A percentile compares a stretch with the other conserved stretches of the same genome.
Conservation (phyloP, 2,888 invertebrate genomes). For the Cephus pygmeus region DNA sequence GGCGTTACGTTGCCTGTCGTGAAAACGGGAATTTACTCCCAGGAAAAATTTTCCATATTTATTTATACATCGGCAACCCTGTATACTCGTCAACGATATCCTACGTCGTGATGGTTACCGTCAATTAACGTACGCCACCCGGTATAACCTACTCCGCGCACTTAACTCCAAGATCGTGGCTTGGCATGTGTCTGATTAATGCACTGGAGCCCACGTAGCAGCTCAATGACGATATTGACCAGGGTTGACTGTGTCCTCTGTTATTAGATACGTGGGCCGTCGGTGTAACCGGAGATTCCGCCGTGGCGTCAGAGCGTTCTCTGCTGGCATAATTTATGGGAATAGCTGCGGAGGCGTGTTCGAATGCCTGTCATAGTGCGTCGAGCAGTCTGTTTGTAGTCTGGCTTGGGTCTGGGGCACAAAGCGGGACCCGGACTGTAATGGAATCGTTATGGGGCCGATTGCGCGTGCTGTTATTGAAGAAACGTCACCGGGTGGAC, state of each 20-base stretch:
- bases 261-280: constrained; percentile 47
- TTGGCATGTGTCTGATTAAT: constrained; percentile 19
- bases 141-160: background rate
- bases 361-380: constrained; percentile 33
- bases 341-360: constrained; percentile 37
- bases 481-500: background rate
- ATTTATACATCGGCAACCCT: constrained; percentile 25
- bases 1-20: no score
- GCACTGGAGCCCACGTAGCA: constrained; percentile 11
- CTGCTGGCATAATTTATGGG: constrained; percentile 34
- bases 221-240: constrained; percentile 54
- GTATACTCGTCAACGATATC: background rate
- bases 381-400: constrained; percentile 25
- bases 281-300: constrained; percentile 48
- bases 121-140: background rate
- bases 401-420: constrained; percentile 27
- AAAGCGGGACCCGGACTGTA: background rate
- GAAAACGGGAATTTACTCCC: background rate
- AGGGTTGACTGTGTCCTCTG: constrained; percentile 42
- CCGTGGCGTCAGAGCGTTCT: constrained; percentile 13
- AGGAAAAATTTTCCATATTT: constrained; percentile 30
- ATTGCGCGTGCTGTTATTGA: constrained; percentile 16
- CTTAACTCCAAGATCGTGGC: constrained; percentile 1
- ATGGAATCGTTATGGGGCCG: constrained; percentile 23
- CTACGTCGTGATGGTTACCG: background rate